Conservation (phyloP, 1,140 invertebrate species). For the Acyrthosiphon pisum region DNA sequence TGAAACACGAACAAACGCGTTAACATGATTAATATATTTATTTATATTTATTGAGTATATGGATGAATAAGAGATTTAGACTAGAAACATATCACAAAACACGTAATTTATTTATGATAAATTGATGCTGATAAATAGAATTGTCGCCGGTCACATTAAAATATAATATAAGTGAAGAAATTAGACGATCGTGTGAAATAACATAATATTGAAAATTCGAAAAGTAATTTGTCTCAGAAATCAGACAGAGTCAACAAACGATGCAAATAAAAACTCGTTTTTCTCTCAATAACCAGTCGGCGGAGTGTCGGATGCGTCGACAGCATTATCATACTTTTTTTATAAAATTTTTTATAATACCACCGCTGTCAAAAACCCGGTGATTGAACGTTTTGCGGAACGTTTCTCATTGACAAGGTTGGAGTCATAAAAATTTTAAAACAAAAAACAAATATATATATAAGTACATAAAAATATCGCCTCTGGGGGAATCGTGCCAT, state of each 20-base stretch:
- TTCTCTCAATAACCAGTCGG: background rate
- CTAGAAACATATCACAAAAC: background rate
- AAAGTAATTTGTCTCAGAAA: background rate
- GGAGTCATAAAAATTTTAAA: slow-evolving; percentile 18
- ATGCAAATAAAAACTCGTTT: slow-evolving; percentile 1
- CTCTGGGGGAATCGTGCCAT: background rate
- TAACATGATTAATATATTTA: too few relatives aligned
- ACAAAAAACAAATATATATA: slow-evolving; percentile 2
- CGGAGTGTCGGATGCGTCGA: background rate
- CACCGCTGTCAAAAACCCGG: background rate
- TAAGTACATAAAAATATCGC: background rate
- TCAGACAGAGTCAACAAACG: background rate
- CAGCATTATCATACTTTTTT: background rate
- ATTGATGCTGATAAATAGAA: background rate
- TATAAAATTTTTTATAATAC: background rate
- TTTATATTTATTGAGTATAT: too few relatives aligned
- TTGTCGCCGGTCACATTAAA: background rate
- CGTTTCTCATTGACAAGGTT: background rate
- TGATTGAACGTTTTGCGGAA: slow-evolving; percentile 31
- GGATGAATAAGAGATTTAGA: background rate
- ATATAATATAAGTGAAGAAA: background rate
- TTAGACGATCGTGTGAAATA: slow-evolving; percentile 6
- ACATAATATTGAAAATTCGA: background rate
- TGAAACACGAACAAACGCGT: background rate
- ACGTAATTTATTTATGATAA: background rate